A percentile compares a stretch with the other conserved stretches of the same genome.
phyloP scores from a whole-genome alignment of 2,888 invertebrate genomes.

The Drosophila rellima region DNA sequence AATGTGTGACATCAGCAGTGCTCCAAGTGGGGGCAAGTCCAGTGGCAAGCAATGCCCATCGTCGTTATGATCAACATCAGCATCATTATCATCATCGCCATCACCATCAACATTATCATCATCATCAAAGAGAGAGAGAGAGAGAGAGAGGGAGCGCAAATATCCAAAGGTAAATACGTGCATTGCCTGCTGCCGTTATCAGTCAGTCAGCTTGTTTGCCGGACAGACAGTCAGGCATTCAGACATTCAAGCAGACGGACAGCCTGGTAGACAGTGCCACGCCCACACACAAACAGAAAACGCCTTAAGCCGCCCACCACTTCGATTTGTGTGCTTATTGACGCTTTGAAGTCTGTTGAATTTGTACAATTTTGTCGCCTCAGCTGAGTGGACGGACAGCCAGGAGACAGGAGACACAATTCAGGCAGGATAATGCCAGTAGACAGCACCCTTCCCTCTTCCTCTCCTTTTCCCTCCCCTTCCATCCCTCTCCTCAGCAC shows the following conservation, averaged over 20 bases:
- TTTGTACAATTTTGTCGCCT: slow-evolving; percentile 73
- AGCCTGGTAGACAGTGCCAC: slow-evolving; percentile 19
- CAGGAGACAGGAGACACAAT: no score
- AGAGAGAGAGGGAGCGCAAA: slow-evolving; percentile 49
- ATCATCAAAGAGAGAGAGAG: no score
- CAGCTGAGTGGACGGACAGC: slow-evolving; percentile 35
- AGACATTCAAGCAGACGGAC: slow-evolving; percentile 6
- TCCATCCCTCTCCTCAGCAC: background rate
- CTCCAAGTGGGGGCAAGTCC: slow-evolving; percentile 1
- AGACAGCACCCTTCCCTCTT: background rate
- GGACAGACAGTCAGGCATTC: slow-evolving; percentile 39
- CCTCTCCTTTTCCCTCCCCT: background rate
- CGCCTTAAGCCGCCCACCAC: slow-evolving; percentile 18
- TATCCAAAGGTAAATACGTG: slow-evolving; percentile 77
- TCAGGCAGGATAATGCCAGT: background rate
- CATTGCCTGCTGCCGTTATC: slow-evolving; percentile 78
- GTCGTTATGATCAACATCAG: slow-evolving; percentile 26
- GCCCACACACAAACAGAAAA: slow-evolving; percentile 29
- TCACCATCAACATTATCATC: slow-evolving; percentile 28
- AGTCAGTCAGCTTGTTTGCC: slow-evolving; percentile 75
- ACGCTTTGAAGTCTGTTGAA: slow-evolving; percentile 76
- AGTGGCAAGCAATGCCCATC: slow-evolving; percentile 11
- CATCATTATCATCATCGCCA: slow-evolving; percentile 17
- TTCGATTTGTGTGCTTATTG: slow-evolving; percentile 72
- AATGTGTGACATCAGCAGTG: slow-evolving; percentile 78